Base-by-base conservation (phyloP, 2,888 invertebrate genomes). In the Metopia argyrocephala region DNA sequence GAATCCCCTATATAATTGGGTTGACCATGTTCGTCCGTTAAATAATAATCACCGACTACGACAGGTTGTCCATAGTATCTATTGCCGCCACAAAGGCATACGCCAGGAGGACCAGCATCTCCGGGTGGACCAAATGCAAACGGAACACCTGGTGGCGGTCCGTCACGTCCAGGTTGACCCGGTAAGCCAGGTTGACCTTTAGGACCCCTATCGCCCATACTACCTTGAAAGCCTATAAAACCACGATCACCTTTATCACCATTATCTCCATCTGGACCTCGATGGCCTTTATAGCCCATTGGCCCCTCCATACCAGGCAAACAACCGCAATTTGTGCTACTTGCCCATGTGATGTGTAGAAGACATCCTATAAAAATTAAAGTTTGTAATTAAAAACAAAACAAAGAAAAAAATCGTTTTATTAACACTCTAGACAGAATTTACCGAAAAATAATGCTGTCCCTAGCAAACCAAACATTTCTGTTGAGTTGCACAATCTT, bases 381-480 rank as follows among this genome's bases (percentile, higher is more conserved):
- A 21, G 3, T 6, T 50, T 25, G 7, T 5, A 50, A 6, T 20
- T 65, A 25, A 3, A 12, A 38, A 38, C 38, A 38, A 1, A 9
- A 38, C 4, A 12, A 38, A 9, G 1, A 38, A 38, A 15, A 15
- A 38, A 38, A 38, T 38, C 38, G n/a, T n/a, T n/a, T n/a, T n/a
- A 64, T 38, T 61, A 59, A 75, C 74, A 59, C 38, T 61, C 27
- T 12, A 75, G 59, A 31, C 57, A 46, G 20, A 38, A 38, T 38
- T 9, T 38, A 9, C 38, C 9, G 15, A 38, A n/a, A n/a, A n/a
- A n/a, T n/a, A n/a, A n/a, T n/a, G 27, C 56, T 28, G 18, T 54
- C 20, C 12, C 20, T 12, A 46, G 3, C 12, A 48, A 45, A n/a
- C n/a, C n/a, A n/a, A n/a, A n/a, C n/a, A n/a, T n/a, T n/a, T n/a